Conservation (phyloP, 2,113 vertebrate species). For the Manacus vitellinus region DNA sequence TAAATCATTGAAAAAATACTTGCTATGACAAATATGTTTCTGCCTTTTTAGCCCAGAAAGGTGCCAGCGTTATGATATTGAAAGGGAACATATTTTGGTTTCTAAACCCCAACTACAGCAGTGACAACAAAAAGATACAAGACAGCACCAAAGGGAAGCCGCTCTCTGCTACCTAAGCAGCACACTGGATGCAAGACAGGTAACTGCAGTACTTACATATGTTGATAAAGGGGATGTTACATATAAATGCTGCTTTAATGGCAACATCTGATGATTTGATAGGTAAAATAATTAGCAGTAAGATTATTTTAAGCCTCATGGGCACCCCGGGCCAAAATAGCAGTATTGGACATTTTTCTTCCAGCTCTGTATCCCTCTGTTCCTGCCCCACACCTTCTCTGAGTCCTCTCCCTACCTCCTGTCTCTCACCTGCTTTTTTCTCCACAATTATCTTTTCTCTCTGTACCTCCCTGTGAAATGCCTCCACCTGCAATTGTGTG, state of each 20-base stretch:
- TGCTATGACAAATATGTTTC: not conserved
- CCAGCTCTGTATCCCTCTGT: accelerated
- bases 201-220: not conserved
- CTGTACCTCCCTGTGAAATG: not conserved
- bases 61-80: not conserved
- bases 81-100: not conserved
- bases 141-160: not conserved
- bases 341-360: not conserved
- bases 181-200: not conserved
- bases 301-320: not conserved
- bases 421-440: not conserved
- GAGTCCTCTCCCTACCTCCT: not conserved
- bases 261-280: not conserved
- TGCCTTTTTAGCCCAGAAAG: not conserved
- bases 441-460: not conserved
- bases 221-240: not conserved
- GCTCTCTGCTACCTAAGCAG: not conserved
- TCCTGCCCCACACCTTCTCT: not conserved
- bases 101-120: not conserved
- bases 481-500: not conserved
- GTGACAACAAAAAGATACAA: not conserved
- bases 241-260: not conserved
- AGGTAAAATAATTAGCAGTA: not conserved
- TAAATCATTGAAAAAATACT: not conserved
- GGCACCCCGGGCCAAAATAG: not conserved